phyloP scores from a whole-genome alignment of 1,140 invertebrate species.

The Drosophila punjabiensis region DNA sequence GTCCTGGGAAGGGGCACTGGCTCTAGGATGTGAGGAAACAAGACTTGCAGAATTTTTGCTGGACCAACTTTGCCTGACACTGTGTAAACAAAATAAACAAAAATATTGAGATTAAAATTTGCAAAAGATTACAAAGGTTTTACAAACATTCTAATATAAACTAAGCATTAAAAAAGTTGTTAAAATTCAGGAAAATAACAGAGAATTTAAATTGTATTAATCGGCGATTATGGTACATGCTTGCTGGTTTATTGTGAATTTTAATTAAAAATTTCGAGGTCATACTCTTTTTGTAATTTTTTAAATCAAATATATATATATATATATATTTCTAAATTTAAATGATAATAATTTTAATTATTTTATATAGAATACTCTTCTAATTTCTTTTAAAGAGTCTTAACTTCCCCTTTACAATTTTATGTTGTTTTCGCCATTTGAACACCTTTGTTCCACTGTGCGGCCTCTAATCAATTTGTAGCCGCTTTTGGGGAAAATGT shows the following conservation, averaged over 20 bases:
- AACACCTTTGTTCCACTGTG: constrained; percentile 47
- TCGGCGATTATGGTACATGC: no score
- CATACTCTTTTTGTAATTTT: no score
- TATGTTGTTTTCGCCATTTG: neutral
- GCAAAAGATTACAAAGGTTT: no score
- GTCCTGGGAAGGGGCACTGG: constrained; percentile 1
- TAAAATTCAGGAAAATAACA: neutral
- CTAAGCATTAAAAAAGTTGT: neutral
- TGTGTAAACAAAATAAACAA: constrained; percentile 28
- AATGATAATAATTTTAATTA: no score
- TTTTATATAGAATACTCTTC: no score
- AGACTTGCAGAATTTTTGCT: constrained; percentile 63
- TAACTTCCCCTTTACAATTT: no score
- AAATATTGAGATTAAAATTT: neutral
- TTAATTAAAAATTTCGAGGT: no score
- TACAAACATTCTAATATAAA: neutral
- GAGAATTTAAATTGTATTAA: no score
- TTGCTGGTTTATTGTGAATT: no score
- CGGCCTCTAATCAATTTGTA: constrained; percentile 78
- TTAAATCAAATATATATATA: no score
- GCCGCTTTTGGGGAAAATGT: constrained; percentile 73
- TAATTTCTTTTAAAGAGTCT: no score
- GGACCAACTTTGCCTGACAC: constrained; percentile 61
- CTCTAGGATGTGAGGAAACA: constrained; percentile 32
- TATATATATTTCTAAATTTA: no score